Base-by-base conservation (phyloP, 2,888 invertebrate species). In the Gymnoscelis rufifasciata region DNA sequence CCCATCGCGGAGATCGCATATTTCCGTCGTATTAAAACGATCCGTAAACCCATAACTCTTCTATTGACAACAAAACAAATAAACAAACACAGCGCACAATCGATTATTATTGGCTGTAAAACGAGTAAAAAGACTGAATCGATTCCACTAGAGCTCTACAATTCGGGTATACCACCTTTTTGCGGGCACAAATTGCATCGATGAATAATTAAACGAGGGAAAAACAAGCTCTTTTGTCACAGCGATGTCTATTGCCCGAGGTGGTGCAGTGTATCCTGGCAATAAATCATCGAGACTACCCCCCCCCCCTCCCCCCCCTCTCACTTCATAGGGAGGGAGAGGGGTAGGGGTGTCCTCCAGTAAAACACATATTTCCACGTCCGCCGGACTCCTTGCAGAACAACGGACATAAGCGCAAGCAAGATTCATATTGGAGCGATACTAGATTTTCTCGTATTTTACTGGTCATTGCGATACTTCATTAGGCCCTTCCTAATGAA, bases 341-440 rank as follows among this genome's bases (percentile, higher is more conserved):
- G 24, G 29, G 15, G 27, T 15, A 15, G 11, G 35, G 14, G 35
- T n/a, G 35, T 23, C 41, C 29, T 26, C 27, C 36, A 52, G 54
- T 62, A 60, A 64, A 70, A 67, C 69, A 73, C 66, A 75, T 73
- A 74, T 73, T 68, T 73, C 68, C 57, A 57, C 59, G 71, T 71
- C 64, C 56, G 62, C 59, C 54, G 61, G 53, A 58, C 61, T 69
- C 63, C 66, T 62, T 55, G 62, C 63, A 60, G 58, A 68, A 69
- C 69, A 71, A 64, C 57, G 61, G 68, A 65, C 66, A 61, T 48
- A 53, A 51, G 62, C 62, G 64, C 63, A 66, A 62, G 56, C 52
- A 41, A 45, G 41, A 49, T 49, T 49, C 49, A 49, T 49, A 45
- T 49, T 44, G 28, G 23, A 23, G 19, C 41, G 38, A 47, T 44